Percentiles rank a stretch among this genome's conserved stretches.
Evolutionary conservation across 2,888 invertebrate species (phyloP).

Genomic region (Tuta absoluta): DNA sequence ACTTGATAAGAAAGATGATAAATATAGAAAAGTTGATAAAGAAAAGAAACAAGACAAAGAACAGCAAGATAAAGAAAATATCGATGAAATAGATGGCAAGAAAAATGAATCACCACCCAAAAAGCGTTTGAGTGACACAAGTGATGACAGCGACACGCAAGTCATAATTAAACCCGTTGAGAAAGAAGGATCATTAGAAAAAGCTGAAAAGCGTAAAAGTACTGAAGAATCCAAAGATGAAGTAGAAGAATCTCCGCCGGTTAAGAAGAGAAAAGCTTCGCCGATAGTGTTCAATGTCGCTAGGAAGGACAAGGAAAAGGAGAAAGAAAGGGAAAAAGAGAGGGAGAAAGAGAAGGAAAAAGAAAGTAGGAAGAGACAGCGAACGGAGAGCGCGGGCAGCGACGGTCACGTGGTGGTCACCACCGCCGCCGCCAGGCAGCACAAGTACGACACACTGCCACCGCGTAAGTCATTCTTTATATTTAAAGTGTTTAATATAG

Average conservation of each 20-base stretch:
- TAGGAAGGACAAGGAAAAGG: slow-evolving; percentile 49
- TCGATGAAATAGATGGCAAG: slow-evolving; percentile 24
- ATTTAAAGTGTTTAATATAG: no score
- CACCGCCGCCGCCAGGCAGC: slow-evolving; percentile 52
- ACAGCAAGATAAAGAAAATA: slow-evolving; percentile 32
- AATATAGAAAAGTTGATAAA: slow-evolving; percentile 5
- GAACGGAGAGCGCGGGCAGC: slow-evolving; percentile 76
- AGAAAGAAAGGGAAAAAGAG: not conserved
- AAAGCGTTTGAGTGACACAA: slow-evolving; percentile 57
- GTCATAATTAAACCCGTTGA: slow-evolving; percentile 55
- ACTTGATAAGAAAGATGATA: not conserved
- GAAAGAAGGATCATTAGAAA: slow-evolving; percentile 22
- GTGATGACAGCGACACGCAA: slow-evolving; percentile 61
- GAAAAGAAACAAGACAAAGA: slow-evolving; percentile 1
- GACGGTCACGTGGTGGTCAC: slow-evolving; percentile 64
- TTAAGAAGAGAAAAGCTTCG: slow-evolving; percentile 73
- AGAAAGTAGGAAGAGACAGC: slow-evolving; percentile 44
- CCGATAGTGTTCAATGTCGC: slow-evolving; percentile 80
- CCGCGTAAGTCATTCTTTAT: slow-evolving; percentile 73
- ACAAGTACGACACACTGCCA: slow-evolving; percentile 82
- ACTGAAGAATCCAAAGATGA: slow-evolving; percentile 24
- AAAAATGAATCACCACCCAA: slow-evolving; percentile 32
- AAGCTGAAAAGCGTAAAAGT: slow-evolving; percentile 43
- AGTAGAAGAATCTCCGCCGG: slow-evolving; percentile 18
- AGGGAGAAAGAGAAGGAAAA: not conserved